Conservation (phyloP, 35 echinoderm and acorn worm genomes). For the Lytechinus pictus region DNA sequence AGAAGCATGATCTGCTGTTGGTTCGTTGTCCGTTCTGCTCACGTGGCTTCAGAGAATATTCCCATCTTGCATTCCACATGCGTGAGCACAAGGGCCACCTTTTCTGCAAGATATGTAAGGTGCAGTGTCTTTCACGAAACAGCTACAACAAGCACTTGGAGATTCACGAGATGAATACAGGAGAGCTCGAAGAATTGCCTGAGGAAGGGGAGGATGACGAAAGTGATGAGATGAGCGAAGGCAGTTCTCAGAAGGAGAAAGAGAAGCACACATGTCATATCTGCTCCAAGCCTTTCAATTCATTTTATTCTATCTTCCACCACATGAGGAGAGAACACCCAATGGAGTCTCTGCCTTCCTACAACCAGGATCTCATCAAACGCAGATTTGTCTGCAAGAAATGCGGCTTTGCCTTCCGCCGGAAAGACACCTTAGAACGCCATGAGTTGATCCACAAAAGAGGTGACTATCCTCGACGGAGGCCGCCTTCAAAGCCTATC, state of each 20-base stretch:
- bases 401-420: slow-evolving; percentile 36
- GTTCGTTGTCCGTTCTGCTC: slow-evolving; percentile 40
- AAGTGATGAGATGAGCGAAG: neutral
- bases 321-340: slow-evolving; percentile 37
- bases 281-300: slow-evolving; percentile 33
- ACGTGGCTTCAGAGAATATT: slow-evolving; percentile 32
- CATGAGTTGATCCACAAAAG: slow-evolving; percentile 42
- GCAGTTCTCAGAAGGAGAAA: slow-evolving; percentile 8
- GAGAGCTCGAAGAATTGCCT: too few species aligned
- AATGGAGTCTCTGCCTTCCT: slow-evolving; percentile 28
- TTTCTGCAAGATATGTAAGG: slow-evolving; percentile 27
- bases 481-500: neutral
- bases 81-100: slow-evolving; percentile 47
- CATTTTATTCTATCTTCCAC: slow-evolving; percentile 33
- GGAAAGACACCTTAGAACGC: slow-evolving; percentile 38
- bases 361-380: slow-evolving; percentile 37
- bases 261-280: slow-evolving; percentile 32
- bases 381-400: slow-evolving; percentile 35
- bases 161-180: neutral
- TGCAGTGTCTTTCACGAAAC: slow-evolving; percentile 27
- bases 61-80: slow-evolving; percentile 47
- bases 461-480: slow-evolving; percentile 36
- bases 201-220: neutral
- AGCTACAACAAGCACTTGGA: neutral
- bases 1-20: slow-evolving; percentile 46